These are phyloP conservation scores for honey bee (Apis mellifera) DNA, from an alignment of 1,140 invertebrate species.

Conservation along the genomic window Amel_HAv3.1 CM009931.2:9276001-9276500, in stretches of 20 bases:
- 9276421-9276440: constrained; percentile 87
- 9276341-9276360: constrained; percentile 83
- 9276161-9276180: neutral
- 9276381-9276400: constrained; percentile 89
- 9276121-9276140: constrained; percentile 87
- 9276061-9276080: constrained; percentile 91
- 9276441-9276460: constrained; percentile 93
- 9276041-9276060: constrained; percentile 92
- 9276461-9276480: constrained; percentile 96
- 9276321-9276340: constrained; percentile 86
- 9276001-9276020: constrained; percentile 93
- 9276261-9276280: constrained; percentile 92
- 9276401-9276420: constrained; percentile 83
- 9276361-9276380: constrained; percentile 86
- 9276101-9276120: constrained; percentile 92
- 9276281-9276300: constrained; percentile 91
- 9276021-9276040: constrained; percentile 93
- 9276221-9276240: constrained; percentile 93
- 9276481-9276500: constrained; percentile 95
- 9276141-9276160: neutral
- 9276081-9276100: constrained; percentile 92
- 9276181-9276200: neutral
- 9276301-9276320: constrained; percentile 94
- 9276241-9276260: constrained; percentile 89
- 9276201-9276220: constrained; percentile 35